Base-by-base conservation (phyloP, 2,888 invertebrate species). In the Plutella xylostella region DNA sequence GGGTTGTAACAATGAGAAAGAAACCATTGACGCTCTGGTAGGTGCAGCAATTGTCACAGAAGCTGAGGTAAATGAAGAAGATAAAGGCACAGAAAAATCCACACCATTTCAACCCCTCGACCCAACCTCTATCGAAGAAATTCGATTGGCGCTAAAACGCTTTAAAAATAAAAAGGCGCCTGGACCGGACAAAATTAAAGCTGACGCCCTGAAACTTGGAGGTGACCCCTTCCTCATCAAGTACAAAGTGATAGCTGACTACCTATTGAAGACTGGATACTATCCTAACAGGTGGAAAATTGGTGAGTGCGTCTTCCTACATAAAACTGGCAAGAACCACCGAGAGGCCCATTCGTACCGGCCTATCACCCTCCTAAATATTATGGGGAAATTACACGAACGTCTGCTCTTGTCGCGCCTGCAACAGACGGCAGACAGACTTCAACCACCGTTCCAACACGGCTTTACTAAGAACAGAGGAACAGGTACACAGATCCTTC, bases 151-250 rank as follows among this genome's bases (percentile, higher is more conserved):
- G 20, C 18, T 39, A 3, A 25, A 40, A 12, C 14, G 28, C 1
- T 48, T 48, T 17, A 48, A 48, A 39, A 48, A 48, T 18, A 45
- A 43, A 12, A 47, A 47, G 31, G 44, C 48, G 1, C 47, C 47
- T 5, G 47, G 51, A 2, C 47, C 47, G 2, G 48, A 51, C 17
- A 31, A 19, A 9, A 48, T 48, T 6, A 46, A 42, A 33, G 46
- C 45, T 3, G 47, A 45, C 20, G 42, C 40, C 19, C 45, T 51
- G 19, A 48, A 48, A 47, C 47, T 47, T 4, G 48, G 35, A 17
- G 50, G 47, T 12, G 41, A 46, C n/a, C 14, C 41, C n/a, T 42
- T 50, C n/a, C 31, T 31, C 31, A 31, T 31, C 25, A 41, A 30
- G n/a, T 43, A 33, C 22, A 21, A 35, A 28, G 18, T 28, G 28